A percentile compares a stretch with the other conserved stretches of the same genome.
These are phyloP conservation scores for Aphelinus atriplicis DNA, from an alignment of 1,140 invertebrate genomes.

Conservation along the genomic window DNA sequence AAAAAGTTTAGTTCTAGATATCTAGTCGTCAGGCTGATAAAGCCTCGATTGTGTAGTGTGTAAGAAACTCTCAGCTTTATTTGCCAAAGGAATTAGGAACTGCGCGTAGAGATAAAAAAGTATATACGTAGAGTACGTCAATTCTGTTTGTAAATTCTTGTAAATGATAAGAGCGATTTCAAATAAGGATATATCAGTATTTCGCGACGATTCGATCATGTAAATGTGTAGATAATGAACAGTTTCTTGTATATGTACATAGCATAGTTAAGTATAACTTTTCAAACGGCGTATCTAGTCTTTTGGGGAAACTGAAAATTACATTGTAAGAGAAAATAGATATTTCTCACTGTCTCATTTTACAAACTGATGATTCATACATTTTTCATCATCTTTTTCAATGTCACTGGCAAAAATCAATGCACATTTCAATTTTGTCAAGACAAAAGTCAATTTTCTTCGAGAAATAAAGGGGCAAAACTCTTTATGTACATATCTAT, in stretches of 20 bases:
- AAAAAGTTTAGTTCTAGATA: background rate
- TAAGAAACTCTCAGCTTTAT: slow-evolving; percentile 35
- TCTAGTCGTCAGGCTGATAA: slow-evolving; percentile 36
- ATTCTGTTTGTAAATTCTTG: slow-evolving; percentile 44
- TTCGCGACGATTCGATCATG: slow-evolving; percentile 33
- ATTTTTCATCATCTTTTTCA: too few species aligned
- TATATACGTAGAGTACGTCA: background rate
- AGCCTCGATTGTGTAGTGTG: background rate
- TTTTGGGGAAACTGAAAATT: slow-evolving; percentile 24
- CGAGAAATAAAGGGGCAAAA: too few species aligned
- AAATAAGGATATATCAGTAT: slow-evolving; percentile 27
- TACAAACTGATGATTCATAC: too few species aligned
- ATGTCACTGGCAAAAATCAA: too few species aligned
- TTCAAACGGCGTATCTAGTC: too few species aligned
- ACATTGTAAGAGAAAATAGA: background rate
- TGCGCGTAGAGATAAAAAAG: background rate
- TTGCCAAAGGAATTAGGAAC: slow-evolving; percentile 35
- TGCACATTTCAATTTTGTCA: too few species aligned
- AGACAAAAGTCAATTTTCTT: too few species aligned
- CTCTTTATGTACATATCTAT: too few species aligned
- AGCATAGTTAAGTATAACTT: background rate
- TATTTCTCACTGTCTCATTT: too few species aligned
- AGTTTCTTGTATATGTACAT: slow-evolving; percentile 13
- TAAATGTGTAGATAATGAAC: slow-evolving; percentile 49
- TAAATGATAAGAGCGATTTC: slow-evolving; percentile 32